Evolutionary conservation across 2,888 invertebrate species (phyloP), one percentile per base, ranked within the genome.

Genomic region (Dicyrtomina minuta): DNA sequence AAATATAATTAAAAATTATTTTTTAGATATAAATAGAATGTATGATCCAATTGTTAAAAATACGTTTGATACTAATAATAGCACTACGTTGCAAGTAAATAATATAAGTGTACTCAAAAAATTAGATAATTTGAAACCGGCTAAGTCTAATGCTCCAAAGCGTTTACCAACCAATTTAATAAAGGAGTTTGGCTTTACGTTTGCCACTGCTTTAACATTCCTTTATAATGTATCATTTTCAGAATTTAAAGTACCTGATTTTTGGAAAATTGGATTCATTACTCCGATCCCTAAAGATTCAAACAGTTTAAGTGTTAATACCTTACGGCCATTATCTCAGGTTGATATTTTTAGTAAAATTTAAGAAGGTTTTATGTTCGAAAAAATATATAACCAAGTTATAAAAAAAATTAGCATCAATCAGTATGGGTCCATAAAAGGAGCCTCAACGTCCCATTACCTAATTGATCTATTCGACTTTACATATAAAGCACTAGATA

Each of bases 361-460:
- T 2, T 3, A 26, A 4, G 56, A 56, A 56, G 27, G n/a, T 8
- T 56, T 56, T 56, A 27, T 56, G 27, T 26, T 26, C 33, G 15
- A 56, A 4, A 56, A 17, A 17, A 3, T 56, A 27, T 56, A 56
- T 17, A 8, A 56, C 1, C 56, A 56, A 56, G 5, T 56, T 6
- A 56, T 56, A 12, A 17, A 4, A 6, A 56, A 26, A 27, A n/a
- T 56, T 4, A 27, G 27, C 15, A 17, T 2, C 3, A 27, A 27
- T 27, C 56, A 27, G 15, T 26, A 27, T 56, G 56, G 56, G 15
- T 22, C 56, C 2, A 26, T 56, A 26, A 56, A 56, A 56, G 17
- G 17, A 8, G 2, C 56, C 3, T 56, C 27, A 10, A 27, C 27
- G 1, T 24, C 56, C 26, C 56, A 56, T 15, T 56, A 56, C 27